Evolutionary conservation across 2,888 invertebrate species (phyloP).

Genomic region (Dermolepida albohirtum): DNA sequence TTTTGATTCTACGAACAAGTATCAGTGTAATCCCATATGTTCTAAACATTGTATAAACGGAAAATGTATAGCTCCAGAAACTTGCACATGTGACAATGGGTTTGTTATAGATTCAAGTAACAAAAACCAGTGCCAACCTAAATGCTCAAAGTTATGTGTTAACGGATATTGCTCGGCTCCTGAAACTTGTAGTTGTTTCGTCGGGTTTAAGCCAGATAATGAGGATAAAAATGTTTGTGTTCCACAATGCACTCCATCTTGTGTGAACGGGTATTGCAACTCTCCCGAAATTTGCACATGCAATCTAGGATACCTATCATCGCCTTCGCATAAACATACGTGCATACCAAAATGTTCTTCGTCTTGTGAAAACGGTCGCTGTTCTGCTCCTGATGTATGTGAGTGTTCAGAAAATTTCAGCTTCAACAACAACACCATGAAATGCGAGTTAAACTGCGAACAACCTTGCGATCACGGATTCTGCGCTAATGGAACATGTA

Average conservation of each 20-base stretch:
- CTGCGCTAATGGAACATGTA: conserved; percentile 22
- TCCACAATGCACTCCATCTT: conserved; percentile 37
- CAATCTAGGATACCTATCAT: conserved; percentile 35
- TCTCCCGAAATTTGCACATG: conserved; percentile 44
- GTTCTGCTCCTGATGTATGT: conserved; percentile 45
- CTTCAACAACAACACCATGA: conserved; percentile 23
- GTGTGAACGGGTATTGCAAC: conserved; percentile 44
- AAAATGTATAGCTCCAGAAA: conserved; percentile 43
- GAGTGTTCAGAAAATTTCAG: conserved; percentile 46
- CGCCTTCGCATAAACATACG: conserved; percentile 17
- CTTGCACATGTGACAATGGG: conserved; percentile 43
- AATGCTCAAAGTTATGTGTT: conserved; percentile 48
- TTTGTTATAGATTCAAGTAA: conserved; percentile 24
- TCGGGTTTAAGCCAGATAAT: not conserved
- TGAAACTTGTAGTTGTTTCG: conserved; percentile 50
- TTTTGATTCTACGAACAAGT: conserved; percentile 27
- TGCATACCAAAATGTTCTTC: conserved; percentile 44
- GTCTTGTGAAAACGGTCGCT: conserved; percentile 45
- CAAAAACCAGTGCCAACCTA: conserved; percentile 51
- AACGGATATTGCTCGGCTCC: conserved; percentile 53
- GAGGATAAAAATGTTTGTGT: conserved; percentile 36
- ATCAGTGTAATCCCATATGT: conserved; percentile 46
- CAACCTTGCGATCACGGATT: not conserved
- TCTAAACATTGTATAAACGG: conserved; percentile 45
- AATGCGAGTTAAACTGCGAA: conserved; percentile 1